Conservation (phyloP, 1,140 invertebrate species). For the Mylabris phalerata region DNA sequence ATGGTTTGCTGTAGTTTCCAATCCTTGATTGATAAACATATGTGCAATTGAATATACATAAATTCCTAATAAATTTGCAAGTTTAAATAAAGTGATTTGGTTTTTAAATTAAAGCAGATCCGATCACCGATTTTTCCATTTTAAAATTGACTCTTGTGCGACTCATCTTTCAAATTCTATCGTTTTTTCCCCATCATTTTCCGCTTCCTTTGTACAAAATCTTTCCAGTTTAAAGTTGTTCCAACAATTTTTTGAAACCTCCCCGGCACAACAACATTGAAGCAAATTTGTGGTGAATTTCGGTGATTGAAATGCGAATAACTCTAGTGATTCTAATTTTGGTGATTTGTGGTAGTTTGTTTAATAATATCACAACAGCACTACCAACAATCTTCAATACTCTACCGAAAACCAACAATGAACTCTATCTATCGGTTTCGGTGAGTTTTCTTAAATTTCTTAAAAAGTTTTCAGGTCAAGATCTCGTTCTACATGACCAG, state of each 20-base stretch:
- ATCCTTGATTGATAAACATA: slow-evolving; percentile 7
- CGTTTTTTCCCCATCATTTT: too few relatives aligned
- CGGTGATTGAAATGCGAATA: slow-evolving; percentile 10
- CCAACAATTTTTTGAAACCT: too few relatives aligned
- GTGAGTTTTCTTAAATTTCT: slow-evolving; percentile 2
- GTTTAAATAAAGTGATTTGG: too few relatives aligned
- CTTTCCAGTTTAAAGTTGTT: too few relatives aligned
- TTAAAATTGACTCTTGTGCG: too few relatives aligned
- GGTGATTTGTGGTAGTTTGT: slow-evolving; percentile 7
- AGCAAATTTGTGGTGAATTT: neutral
- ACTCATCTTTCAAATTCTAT: too few relatives aligned
- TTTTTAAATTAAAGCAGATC: neutral
- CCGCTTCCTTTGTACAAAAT: too few relatives aligned
- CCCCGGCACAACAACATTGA: too few relatives aligned
- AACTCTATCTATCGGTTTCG: slow-evolving; percentile 4
- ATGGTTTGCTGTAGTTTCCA: slow-evolving; percentile 14
- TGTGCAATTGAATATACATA: slow-evolving; percentile 1
- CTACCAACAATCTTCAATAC: neutral
- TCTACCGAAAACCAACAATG: too few relatives aligned
- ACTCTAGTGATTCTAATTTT: slow-evolving; percentile 7
- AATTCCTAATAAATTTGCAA: too few relatives aligned
- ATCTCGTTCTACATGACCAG: too few relatives aligned
- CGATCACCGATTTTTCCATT: too few relatives aligned
- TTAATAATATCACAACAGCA: slow-evolving; percentile 5
- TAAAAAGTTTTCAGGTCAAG: neutral